These are phyloP conservation scores for Murina feae DNA, from an alignment of 2,113 vertebrate species.

Conservation along the genomic window DNA sequence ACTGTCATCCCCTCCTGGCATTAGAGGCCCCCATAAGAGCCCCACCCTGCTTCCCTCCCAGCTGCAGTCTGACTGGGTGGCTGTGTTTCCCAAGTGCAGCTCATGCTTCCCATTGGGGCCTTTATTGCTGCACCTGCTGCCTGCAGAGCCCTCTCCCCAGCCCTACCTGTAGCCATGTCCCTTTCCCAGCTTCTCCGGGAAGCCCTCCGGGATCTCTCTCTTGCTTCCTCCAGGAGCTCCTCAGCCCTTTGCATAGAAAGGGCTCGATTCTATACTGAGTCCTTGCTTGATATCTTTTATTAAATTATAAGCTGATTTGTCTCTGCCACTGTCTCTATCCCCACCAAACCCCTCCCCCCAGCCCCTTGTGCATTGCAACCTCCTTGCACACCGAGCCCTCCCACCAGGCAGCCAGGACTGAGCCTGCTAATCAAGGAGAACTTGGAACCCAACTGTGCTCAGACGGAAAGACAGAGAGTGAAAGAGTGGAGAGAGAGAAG, in stretches of 20 bases:
- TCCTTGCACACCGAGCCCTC: background rate
- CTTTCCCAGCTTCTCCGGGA: background rate
- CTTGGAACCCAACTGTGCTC: background rate
- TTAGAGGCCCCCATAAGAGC: background rate
- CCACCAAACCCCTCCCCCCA: rapidly evolving
- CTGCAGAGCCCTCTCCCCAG: background rate
- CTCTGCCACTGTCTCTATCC: background rate
- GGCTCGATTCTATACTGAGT: background rate
- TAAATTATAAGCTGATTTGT: background rate
- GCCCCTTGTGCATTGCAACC: background rate
- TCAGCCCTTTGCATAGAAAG: background rate
- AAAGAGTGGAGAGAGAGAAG: background rate
- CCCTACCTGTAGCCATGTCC: background rate
- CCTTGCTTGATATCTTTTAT: background rate
- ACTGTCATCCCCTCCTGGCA: background rate
- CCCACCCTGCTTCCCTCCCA: background rate
- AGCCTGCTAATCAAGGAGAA: background rate
- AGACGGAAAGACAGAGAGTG: rapidly evolving
- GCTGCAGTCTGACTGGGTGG: background rate
- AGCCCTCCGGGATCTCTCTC: background rate
- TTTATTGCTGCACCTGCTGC: background rate
- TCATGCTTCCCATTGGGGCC: background rate
- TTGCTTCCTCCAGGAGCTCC: background rate
- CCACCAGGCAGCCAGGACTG: background rate
- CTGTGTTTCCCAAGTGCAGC: background rate